Base-by-base conservation (phyloP, 2,888 invertebrate species). In the Hydrotaea diabolus region DNA sequence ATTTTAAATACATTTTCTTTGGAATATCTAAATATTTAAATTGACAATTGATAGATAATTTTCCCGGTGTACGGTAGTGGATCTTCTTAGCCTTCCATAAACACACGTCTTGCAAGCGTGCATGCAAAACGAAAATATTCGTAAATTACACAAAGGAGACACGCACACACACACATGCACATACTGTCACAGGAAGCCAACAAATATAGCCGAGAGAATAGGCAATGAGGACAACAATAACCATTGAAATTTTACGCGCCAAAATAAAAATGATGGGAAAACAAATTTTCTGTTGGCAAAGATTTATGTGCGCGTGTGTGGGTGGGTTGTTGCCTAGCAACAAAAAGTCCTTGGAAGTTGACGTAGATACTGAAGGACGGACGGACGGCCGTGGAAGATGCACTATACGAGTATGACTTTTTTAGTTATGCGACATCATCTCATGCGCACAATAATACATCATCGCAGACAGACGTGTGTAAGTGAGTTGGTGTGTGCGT, bases 341-440 rank as follows among this genome's bases (percentile, higher is more conserved):
- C 62, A 73, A 73, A 46, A 17, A 78, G 36, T 80, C 77, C 73
- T 77, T 80, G 74, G 49, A 64, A 73, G 17, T 11, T 76, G 73
- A 69, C 53, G 59, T 76, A 72, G 72, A 75, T 78, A 21, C 21
- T 43, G 23, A 26, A 1, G 66, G 23, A 69, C 53, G 36, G 71
- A 46, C 72, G 43, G 36, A 83, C 72, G 77, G 78, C 74, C 75
- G 77, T 57, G 55, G 72, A 80, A 69, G 57, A 57, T 66, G 57
- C 31, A 53, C 21, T n/a, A n/a, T n/a, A n/a, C n/a, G n/a, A 31
- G 39, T 46, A n/a, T n/a, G 46, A 21, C 69, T 46, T 23, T 21
- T 23, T 59, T 59, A 26, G 26, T 26, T 31, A 15, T 13, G 15
- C 1, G 19, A 13, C 74, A 73, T 53, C 3, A 21, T 71, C 64